Evolutionary conservation across 2,113 vertebrate genomes (phyloP), one percentile per base, ranked within the genome.

Genomic region (Girardinichthys multiradiatus): DNA sequence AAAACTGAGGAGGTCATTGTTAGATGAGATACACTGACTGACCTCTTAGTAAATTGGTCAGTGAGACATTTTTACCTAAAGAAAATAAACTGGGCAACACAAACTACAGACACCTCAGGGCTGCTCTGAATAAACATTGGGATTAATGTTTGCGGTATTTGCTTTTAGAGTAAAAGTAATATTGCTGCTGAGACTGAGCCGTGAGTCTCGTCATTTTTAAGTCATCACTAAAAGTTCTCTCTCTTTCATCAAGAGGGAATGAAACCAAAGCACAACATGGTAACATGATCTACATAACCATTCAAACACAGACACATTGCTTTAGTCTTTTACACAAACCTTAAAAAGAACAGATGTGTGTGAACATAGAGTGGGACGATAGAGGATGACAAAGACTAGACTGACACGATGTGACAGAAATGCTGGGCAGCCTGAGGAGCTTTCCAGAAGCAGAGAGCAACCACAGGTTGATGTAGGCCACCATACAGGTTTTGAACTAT

Each of bases 201-300:
- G 74, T 45, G 51, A 75, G 72, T 57, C 70, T 57, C 61, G 64
- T 66, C 76, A 45, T 73, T 82, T 51, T 60, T 82, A 81, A 74
- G 29, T 76, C 62, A 64, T 35, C 14, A 74, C 68, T 62, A 39
- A 14, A 62, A 58, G n/a, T 82, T 60, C 69, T 69, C 62, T 35
- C 62, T 74, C 48, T 68, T 48, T 70, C 39, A 72, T 63, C 57
- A 61, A 59, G 30, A 64, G 72, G 69, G 76, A 76, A 64, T 65
- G 68, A 80, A 89, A 82, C 82, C 80, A 89, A 85, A 92, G 90
- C 86, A 92, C 89, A 74, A 89, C 84, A 86, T 91, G 85, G 88
- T 86, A 80, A 90, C 80, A 85, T 70, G 62, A 81, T 86, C 86
- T 90, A 86, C 78, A 59, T 67, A 74, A 88, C 79, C 78, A 79